Evolutionary conservation across 2,797 vertebrate species (phyloP).

Genomic region (Danio tinwini): DNA sequence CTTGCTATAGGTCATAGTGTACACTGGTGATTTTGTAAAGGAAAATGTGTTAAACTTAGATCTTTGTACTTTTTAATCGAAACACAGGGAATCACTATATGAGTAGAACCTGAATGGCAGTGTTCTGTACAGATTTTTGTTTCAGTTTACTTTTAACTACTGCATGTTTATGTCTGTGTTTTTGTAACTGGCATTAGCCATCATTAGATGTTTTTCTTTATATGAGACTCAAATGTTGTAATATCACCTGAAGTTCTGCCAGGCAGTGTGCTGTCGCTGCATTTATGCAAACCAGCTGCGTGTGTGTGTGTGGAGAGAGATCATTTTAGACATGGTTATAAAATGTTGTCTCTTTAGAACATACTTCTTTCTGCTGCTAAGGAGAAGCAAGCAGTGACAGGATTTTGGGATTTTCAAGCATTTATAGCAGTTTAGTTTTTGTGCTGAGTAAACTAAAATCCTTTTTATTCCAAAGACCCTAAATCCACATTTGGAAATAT

Average conservation of each 20-base stretch:
- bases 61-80: neutral
- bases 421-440: neutral
- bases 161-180: constrained; percentile 22
- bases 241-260: constrained; percentile 52
- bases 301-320: constrained; percentile 18
- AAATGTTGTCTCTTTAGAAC: constrained; percentile 7
- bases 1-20: neutral
- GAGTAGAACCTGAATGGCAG: neutral
- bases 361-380: neutral
- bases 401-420: neutral
- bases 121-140: neutral
- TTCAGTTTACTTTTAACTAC: neutral
- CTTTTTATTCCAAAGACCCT: neutral
- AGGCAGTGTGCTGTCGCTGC: constrained; percentile 45
- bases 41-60: neutral
- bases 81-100: neutral
- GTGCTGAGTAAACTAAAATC: neutral
- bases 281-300: constrained; percentile 53
- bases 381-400: neutral
- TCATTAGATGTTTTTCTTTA: constrained; percentile 31
- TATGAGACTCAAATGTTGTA: constrained; percentile 54
- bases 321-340: constrained; percentile 27
- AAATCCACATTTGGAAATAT: constrained; percentile 4
- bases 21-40: neutral
- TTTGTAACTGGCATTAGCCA: constrained; percentile 13